phyloP scores from a whole-genome alignment of 1,140 invertebrate genomes.

The Potamilus streckersoni region DNA sequence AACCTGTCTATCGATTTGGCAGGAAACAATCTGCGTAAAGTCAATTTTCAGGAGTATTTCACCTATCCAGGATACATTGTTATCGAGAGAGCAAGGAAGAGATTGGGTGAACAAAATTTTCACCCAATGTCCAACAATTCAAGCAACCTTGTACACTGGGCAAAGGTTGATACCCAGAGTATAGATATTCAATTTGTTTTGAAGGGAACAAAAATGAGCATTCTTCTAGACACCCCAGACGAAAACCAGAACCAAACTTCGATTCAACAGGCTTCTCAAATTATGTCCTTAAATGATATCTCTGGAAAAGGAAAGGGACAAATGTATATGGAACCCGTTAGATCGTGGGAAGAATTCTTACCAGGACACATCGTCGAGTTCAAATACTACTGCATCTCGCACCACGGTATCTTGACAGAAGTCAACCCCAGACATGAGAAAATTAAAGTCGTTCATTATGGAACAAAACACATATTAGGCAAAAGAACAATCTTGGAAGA shows the following conservation, averaged over 20 bases:
- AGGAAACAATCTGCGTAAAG: neutral
- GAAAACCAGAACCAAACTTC: too few species aligned
- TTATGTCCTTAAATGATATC: too few species aligned
- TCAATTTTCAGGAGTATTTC: neutral
- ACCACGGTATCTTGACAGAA: constrained; percentile 22
- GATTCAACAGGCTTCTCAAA: too few species aligned
- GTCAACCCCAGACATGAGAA: constrained; percentile 3
- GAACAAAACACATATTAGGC: constrained; percentile 16
- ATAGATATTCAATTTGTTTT: too few species aligned
- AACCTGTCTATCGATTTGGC: constrained; percentile 4
- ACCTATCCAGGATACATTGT: constrained; percentile 7
- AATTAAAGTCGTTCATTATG: constrained; percentile 28
- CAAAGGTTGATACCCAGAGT: constrained; percentile 9
- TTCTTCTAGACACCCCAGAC: too few species aligned
- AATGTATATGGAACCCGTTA: constrained; percentile 1
- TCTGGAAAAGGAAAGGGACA: constrained; percentile 4
- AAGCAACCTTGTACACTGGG: constrained; percentile 13
- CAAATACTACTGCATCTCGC: constrained; percentile 15
- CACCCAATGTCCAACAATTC: constrained; percentile 7
- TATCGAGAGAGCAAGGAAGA: constrained; percentile 16
- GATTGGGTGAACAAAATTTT: constrained; percentile 11
- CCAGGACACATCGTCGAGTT: constrained; percentile 12
- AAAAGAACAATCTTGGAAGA: constrained; percentile 20
- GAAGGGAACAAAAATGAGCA: too few species aligned
- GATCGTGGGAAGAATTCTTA: constrained; percentile 14